A percentile compares a stretch with the other conserved stretches of the same genome.
Evolutionary conservation across 2,888 invertebrate genomes (phyloP).

Genomic region (Neocrepidodera transversa): DNA sequence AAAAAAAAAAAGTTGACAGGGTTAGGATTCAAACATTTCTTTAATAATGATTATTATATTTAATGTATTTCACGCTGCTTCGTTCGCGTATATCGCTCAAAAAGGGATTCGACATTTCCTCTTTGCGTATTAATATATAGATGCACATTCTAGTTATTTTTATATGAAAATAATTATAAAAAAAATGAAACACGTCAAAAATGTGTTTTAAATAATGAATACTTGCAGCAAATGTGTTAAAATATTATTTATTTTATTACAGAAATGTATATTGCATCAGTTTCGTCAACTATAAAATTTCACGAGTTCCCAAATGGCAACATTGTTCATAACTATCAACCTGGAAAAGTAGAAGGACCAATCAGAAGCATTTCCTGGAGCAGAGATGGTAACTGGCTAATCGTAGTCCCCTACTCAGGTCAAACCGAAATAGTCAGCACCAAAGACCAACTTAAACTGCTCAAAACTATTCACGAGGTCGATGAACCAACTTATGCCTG

Average conservation of each 20-base stretch:
- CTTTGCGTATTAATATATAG: too few species aligned
- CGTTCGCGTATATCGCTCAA: too few species aligned
- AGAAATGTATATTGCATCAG: constrained; percentile 66
- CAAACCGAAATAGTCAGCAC: constrained; percentile 55
- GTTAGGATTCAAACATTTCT: too few species aligned
- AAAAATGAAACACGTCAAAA: too few species aligned
- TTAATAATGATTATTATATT: too few species aligned
- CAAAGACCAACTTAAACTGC: constrained; percentile 51
- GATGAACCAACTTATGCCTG: constrained; percentile 55
- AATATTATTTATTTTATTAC: constrained; percentile 31
- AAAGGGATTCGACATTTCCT: too few species aligned
- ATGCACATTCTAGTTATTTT: too few species aligned
- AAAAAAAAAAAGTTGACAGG: too few species aligned
- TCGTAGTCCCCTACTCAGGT: constrained; percentile 54
- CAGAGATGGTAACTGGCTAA: constrained; percentile 57
- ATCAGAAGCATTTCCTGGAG: constrained; percentile 57
- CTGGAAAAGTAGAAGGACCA: constrained; percentile 48
- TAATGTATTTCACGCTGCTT: too few species aligned
- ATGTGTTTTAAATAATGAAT: too few species aligned
- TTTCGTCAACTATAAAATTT: constrained; percentile 65
- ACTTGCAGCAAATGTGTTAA: too few species aligned
- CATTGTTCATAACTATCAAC: constrained; percentile 62
- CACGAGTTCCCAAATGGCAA: constrained; percentile 66
- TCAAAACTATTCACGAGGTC: constrained; percentile 54
- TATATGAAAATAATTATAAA: too few species aligned